Evolutionary conservation across 2,797 vertebrate species (phyloP).

Genomic region (Galagoides demidoff): DNA sequence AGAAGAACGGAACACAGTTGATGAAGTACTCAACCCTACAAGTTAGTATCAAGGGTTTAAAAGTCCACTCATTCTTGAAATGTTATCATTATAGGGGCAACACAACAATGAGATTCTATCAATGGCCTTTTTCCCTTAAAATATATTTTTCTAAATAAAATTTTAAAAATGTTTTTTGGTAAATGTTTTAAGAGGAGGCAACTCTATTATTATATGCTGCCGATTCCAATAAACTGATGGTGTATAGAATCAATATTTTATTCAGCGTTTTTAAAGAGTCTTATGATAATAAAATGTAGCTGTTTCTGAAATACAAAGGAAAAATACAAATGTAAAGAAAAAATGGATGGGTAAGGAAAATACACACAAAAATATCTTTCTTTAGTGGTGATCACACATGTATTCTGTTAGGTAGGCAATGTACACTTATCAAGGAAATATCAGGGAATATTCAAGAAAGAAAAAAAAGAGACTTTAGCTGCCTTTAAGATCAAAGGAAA

Average conservation of each 20-base stretch:
- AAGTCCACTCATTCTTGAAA: background rate
- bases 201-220: background rate
- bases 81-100: background rate
- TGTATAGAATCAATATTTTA: background rate
- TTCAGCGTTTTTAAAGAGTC: slow-evolving; percentile 31
- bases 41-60: background rate
- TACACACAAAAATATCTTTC: background rate
- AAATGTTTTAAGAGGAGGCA: background rate
- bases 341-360: background rate
- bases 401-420: slow-evolving; percentile 13
- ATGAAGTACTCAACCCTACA: slow-evolving; percentile 34
- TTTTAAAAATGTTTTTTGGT: slow-evolving; percentile 15
- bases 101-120: background rate
- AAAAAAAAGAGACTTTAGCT: background rate
- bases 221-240: background rate
- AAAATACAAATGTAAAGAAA: background rate
- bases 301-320: slow-evolving; percentile 35
- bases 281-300: background rate
- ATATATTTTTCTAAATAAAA: background rate
- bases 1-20: slow-evolving; percentile 48
- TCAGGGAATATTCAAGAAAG: background rate
- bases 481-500: background rate
- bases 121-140: background rate
- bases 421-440: slow-evolving; percentile 39
- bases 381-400: background rate